These are phyloP conservation scores for Esperia sulphurella DNA, from an alignment of 2,888 invertebrate genomes.

Conservation along the genomic window DNA sequence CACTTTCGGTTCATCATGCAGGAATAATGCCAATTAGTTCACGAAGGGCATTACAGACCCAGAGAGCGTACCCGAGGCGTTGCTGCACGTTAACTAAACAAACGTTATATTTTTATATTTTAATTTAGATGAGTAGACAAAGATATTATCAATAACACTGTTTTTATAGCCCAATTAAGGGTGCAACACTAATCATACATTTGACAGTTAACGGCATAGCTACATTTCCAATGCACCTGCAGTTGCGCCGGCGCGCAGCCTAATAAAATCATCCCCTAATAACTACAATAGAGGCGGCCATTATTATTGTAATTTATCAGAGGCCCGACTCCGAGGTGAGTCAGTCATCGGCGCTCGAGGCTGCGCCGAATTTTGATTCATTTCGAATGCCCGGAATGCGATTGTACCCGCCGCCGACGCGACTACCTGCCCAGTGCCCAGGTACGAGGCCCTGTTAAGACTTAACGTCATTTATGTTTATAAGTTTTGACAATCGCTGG, in stretches of 20 bases:
- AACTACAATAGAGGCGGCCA: conserved; percentile 58
- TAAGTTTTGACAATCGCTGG: conserved; percentile 65
- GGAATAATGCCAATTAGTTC: too few species aligned
- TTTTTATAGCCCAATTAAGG: conserved; percentile 9
- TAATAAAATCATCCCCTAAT: conserved; percentile 72
- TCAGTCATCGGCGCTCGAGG: conserved; percentile 44
- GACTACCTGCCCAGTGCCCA: conserved; percentile 60
- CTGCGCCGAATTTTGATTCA: conserved; percentile 70
- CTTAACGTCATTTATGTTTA: conserved; percentile 45
- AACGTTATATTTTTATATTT: conserved; percentile 5
- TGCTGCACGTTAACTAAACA: not conserved
- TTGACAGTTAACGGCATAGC: conserved; percentile 45
- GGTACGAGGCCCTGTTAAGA: conserved; percentile 25
- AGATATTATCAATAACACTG: not conserved
- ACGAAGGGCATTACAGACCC: too few species aligned
- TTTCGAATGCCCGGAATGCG: conserved; percentile 73
- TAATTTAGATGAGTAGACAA: conserved; percentile 12
- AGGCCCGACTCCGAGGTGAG: conserved; percentile 32
- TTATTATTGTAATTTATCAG: conserved; percentile 68
- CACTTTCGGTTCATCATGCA: too few species aligned
- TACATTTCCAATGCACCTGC: conserved; percentile 35
- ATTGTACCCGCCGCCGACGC: conserved; percentile 55
- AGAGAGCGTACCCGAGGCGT: too few species aligned
- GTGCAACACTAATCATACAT: conserved; percentile 32
- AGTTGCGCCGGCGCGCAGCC: conserved; percentile 48